These are phyloP conservation scores for Cataglyphis altisquamis DNA, from an alignment of 2,888 invertebrate genomes.

Conservation along the genomic window DNA sequence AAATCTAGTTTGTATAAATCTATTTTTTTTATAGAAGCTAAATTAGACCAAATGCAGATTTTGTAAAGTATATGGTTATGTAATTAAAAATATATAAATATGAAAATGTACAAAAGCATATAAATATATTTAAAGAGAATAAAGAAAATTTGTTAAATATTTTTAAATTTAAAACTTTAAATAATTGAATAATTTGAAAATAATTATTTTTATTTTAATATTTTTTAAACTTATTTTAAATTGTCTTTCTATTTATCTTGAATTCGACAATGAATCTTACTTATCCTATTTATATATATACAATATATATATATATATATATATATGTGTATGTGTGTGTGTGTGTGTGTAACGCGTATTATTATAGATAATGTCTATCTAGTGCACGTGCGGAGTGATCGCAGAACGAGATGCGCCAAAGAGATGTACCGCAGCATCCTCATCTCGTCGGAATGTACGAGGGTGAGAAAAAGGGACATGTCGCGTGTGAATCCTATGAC, in stretches of 20 bases:
- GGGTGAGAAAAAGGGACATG: constrained; percentile 21
- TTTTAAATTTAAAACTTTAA: neutral
- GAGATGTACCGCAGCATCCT: constrained; percentile 22
- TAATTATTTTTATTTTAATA: neutral
- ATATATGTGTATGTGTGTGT: neutral
- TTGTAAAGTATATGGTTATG: neutral
- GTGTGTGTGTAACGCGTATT: neutral
- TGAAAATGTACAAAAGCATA: neutral
- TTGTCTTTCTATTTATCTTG: neutral
- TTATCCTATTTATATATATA: constrained; percentile 4
- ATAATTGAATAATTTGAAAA: neutral
- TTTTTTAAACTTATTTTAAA: neutral
- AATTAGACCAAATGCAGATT: neutral
- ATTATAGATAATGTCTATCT: neutral
- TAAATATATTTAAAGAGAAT: neutral
- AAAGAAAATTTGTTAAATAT: neutral
- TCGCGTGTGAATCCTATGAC: constrained; percentile 35
- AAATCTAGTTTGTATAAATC: neutral
- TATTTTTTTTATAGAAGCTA: neutral
- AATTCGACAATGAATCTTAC: neutral
- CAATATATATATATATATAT: neutral
- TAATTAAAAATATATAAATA: no score
- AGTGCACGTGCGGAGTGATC: constrained; percentile 11
- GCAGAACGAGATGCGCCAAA: constrained; percentile 11
- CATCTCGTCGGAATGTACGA: constrained; percentile 8